Base-by-base conservation (phyloP, 2,888 invertebrate species). In the Metellina segmentata region DNA sequence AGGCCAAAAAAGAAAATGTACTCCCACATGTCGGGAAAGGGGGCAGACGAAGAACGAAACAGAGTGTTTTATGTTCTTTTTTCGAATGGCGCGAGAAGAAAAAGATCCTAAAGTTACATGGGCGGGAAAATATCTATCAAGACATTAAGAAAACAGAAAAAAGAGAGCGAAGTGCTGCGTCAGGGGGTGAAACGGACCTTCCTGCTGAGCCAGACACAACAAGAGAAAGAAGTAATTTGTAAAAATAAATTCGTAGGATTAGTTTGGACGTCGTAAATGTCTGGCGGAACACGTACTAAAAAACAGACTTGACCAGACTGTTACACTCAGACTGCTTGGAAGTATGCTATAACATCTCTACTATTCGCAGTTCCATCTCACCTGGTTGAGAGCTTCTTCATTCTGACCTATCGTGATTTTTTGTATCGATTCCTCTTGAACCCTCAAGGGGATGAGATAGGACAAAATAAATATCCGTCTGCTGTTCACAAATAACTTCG, bases 121-220 rank as follows among this genome's bases (percentile, higher is more conserved):
- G 49, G 70, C 48, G 11, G 19, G 48, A 7, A 20, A 61, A 53
- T 52, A 48, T 48, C 53, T 19, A 13, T n/a, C 19, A 20, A 19
- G 16, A 16, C 61, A 13, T n/a, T 61, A 19, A 79, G 61, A 34
- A 52, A 79, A 19, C 20, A 20, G 61, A 19, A 20, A 19, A 34
- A 79, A 16, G 19, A 79, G 61, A 53, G 61, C 20, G 9, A 53
- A 79, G 19, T 79, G 79, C 79, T 79, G 79, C 53, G 79, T 79
- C 19, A 79, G 79, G 78, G 16, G 11, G 53, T 49, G 61, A 11
- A 81, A 69, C 34, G 51, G 82, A 72, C 34, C 48, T 49, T 8
- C 13, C 13, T 34, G 71, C 82, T 71, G 71, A 49, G 71, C 90
- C 90, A 90, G 90, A 90, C 90, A 90, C 90, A 90, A 90, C 85